Conservation (phyloP, 2,797 vertebrate genomes). For the Tarsius wallacei region DNA sequence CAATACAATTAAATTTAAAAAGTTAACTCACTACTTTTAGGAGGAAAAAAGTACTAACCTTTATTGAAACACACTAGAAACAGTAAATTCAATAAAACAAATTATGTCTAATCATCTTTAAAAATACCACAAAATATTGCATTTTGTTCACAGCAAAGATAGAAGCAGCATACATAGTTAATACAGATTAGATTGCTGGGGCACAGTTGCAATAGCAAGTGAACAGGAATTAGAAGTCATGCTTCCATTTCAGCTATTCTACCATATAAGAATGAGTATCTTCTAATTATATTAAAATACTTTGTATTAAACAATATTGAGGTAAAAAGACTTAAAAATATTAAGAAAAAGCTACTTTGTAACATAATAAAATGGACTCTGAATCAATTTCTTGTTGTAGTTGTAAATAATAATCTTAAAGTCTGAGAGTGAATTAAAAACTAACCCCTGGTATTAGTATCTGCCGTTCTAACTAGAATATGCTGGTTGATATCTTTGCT, state of each 20-base stretch:
- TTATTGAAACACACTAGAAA: slow-evolving; percentile 35
- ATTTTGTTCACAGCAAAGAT: slow-evolving; percentile 33
- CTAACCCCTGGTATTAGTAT: background rate
- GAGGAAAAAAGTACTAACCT: background rate
- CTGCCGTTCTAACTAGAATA: slow-evolving; percentile 12
- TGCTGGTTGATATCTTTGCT: slow-evolving; percentile 4
- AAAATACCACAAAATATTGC: slow-evolving; percentile 25
- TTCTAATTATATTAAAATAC: slow-evolving; percentile 42
- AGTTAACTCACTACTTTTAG: slow-evolving; percentile 72
- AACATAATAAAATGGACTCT: slow-evolving; percentile 9
- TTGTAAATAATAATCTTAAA: slow-evolving; percentile 25
- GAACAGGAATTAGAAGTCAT: slow-evolving; percentile 22
- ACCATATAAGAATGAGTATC: background rate
- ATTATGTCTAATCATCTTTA: slow-evolving; percentile 37
- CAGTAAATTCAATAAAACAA: slow-evolving; percentile 39
- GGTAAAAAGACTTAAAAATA: slow-evolving; percentile 1
- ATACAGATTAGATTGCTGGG: background rate
- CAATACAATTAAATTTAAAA: slow-evolving; percentile 81
- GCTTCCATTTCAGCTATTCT: slow-evolving; percentile 12
- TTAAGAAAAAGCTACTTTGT: slow-evolving; percentile 15
- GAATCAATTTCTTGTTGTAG: slow-evolving; percentile 37
- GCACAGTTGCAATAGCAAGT: background rate
- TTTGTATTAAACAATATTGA: slow-evolving; percentile 13
- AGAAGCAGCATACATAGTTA: background rate
- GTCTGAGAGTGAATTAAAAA: slow-evolving; percentile 54